Evolutionary conservation across 2,113 vertebrate species (phyloP).

Genomic region (Nesogale talazaci): DNA sequence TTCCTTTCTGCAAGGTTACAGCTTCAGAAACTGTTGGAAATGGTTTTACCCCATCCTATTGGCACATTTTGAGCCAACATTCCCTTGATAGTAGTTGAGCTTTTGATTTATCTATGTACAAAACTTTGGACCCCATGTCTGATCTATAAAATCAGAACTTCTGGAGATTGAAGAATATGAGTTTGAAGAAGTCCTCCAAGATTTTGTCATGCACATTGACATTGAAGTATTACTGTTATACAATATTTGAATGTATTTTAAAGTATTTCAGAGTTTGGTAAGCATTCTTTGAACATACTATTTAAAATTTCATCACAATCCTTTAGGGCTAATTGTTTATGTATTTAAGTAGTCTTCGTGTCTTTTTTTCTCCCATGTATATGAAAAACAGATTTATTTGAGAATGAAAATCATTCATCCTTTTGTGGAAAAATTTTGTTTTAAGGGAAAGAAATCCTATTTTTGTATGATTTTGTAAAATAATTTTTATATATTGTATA

Average conservation of each 20-base stretch:
- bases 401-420: background rate
- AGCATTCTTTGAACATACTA: background rate
- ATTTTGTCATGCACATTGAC: background rate
- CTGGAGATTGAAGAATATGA: background rate
- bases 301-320: background rate
- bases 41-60: too few relatives aligned
- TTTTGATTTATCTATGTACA: too few relatives aligned
- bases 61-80: too few relatives aligned
- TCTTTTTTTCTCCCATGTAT: background rate
- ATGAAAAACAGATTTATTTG: slow-evolving; percentile 29
- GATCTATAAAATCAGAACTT: background rate
- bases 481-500: background rate
- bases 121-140: fast-evolving
- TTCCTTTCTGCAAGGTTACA: too few relatives aligned
- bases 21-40: too few relatives aligned
- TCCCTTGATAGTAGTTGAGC: too few relatives aligned
- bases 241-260: background rate
- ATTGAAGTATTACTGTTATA: background rate
- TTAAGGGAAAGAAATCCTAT: background rate
- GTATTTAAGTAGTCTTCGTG: background rate
- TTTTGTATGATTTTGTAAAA: slow-evolving; percentile 13
- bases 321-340: background rate
- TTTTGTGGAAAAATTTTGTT: background rate
- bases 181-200: too few relatives aligned
- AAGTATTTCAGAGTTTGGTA: background rate